Evolutionary conservation across 1,140 invertebrate species (phyloP).

Genomic region (Drosophila ohnishii): DNA sequence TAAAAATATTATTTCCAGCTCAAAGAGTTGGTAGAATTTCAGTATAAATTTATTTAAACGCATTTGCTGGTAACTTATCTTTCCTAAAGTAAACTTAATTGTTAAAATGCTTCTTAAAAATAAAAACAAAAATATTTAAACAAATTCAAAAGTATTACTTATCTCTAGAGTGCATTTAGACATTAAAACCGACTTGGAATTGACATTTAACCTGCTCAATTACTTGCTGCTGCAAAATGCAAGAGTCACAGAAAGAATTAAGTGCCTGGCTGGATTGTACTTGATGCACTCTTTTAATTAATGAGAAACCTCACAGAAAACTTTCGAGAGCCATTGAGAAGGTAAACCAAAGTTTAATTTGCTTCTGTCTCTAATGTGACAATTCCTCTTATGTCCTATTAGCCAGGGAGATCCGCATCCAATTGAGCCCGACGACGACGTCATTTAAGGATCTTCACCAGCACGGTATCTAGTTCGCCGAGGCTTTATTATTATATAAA

Average conservation of each 20-base stretch:
- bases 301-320: constrained; percentile 20
- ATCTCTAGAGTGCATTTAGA: neutral
- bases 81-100: too few species aligned
- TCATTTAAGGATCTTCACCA: neutral
- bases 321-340: constrained; percentile 19
- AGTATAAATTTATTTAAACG: neutral
- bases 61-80: neutral
- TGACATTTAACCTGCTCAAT: constrained; percentile 3
- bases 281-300: constrained; percentile 20
- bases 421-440: constrained; percentile 4
- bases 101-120: neutral
- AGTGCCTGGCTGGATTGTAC: neutral
- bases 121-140: neutral
- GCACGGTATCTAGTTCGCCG: constrained; percentile 27
- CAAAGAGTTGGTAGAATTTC: neutral
- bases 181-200: neutral
- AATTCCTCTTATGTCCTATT: constrained; percentile 17
- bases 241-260: neutral
- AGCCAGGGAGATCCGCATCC: constrained; percentile 26
- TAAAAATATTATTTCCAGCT: neutral
- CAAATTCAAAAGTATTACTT: neutral
- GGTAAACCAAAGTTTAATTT: constrained; percentile 26
- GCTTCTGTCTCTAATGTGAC: constrained; percentile 18
- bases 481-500: constrained; percentile 12
- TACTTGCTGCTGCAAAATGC: constrained; percentile 8